Evolutionary conservation across 2,888 invertebrate species (phyloP).

Genomic region (Phaedon cochleariae): DNA sequence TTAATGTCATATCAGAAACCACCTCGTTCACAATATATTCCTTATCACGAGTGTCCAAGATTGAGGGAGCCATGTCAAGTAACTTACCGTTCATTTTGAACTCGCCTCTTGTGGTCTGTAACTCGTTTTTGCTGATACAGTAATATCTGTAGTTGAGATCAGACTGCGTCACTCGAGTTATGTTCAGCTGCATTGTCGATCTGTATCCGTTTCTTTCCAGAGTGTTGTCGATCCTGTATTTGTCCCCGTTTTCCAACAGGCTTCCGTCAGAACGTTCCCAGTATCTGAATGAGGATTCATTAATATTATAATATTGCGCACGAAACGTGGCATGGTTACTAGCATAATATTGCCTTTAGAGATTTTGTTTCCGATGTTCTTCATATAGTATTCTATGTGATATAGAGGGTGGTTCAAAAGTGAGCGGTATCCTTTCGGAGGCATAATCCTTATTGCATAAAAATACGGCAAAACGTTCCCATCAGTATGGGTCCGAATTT

Average conservation of each 20-base stretch:
- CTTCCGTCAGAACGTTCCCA: slow-evolving; percentile 85
- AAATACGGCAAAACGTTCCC: too few species aligned
- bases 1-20: too few species aligned
- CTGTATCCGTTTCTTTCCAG: slow-evolving; percentile 68
- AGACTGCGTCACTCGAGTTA: slow-evolving; percentile 71
- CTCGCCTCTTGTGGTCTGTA: slow-evolving; percentile 80
- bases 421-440: too few species aligned
- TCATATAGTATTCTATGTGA: too few species aligned
- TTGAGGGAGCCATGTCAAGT: too few species aligned
- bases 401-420: too few species aligned
- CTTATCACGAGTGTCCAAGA: too few species aligned
- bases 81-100: slow-evolving; percentile 73
- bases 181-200: slow-evolving; percentile 81
- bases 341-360: background rate
- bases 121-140: slow-evolving; percentile 86
- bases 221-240: slow-evolving; percentile 69
- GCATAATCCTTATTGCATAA: too few species aligned
- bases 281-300: slow-evolving; percentile 68
- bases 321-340: background rate
- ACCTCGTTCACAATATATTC: too few species aligned
- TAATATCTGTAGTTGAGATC: slow-evolving; percentile 79
- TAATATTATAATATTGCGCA: background rate
- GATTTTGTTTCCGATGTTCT: background rate
- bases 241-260: slow-evolving; percentile 73
- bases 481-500: too few species aligned